Percentiles rank a stretch among this genome's conserved stretches.
These are phyloP conservation scores for Tachycineta bicolor DNA, from an alignment of 2,113 vertebrate genomes.

Conservation along the genomic window DNA sequence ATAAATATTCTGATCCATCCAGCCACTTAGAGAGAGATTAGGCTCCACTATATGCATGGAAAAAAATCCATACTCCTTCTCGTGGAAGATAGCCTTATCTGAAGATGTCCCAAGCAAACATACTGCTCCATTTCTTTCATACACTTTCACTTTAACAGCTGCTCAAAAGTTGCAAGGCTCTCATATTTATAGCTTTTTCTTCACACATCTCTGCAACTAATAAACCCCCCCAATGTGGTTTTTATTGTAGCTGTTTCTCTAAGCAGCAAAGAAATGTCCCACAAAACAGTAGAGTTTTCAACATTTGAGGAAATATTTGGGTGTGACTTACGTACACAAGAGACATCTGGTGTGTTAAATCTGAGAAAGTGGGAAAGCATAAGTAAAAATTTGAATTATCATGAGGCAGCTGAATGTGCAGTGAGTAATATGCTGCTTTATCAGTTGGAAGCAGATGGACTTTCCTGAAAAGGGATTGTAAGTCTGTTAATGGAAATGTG, in stretches of 20 bases:
- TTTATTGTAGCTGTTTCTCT: background rate
- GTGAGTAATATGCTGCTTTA: background rate
- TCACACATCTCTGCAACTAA: background rate
- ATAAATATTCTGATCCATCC: background rate
- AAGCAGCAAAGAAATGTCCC: background rate
- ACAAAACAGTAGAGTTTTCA: background rate
- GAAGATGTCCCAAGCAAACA: background rate
- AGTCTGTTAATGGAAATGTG: background rate
- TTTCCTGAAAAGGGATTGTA: background rate
- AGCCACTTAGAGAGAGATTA: background rate
- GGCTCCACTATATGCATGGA: background rate
- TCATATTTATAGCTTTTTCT: background rate
- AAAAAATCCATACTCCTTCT: background rate
- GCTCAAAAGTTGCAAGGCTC: background rate
- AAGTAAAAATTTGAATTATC: background rate
- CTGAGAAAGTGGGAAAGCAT: background rate
- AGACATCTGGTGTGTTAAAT: background rate
- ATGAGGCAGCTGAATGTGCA: background rate
- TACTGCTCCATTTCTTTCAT: background rate
- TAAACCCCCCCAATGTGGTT: background rate
- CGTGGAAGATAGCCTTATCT: background rate
- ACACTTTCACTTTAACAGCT: background rate
- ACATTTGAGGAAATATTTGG: background rate
- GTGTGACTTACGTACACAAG: background rate
- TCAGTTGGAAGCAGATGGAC: constrained; percentile 4